Evolutionary conservation across 2,113 vertebrate species (phyloP).

Genomic region (Oceanodroma tethys): DNA sequence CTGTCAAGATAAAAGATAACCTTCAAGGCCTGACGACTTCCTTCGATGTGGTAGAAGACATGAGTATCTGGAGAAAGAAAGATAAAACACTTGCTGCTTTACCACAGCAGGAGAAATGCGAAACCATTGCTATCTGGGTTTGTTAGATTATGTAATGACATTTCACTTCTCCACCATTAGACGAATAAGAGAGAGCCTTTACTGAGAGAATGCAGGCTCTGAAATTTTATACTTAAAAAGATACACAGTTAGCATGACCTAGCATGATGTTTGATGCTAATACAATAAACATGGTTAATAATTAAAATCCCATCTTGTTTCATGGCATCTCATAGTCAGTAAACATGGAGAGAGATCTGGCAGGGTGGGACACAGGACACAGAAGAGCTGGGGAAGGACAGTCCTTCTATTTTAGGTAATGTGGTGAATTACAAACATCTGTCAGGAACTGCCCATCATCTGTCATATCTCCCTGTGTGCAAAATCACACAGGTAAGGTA

Average conservation of each 20-base stretch:
- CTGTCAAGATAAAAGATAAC: conserved; percentile 91
- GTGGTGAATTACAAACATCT: not conserved
- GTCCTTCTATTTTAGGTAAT: not conserved
- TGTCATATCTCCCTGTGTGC: not conserved
- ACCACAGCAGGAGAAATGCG: not conserved
- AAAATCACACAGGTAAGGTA: not conserved
- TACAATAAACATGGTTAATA: not conserved
- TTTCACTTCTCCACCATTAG: not conserved
- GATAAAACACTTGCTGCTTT: conserved; percentile 14
- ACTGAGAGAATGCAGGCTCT: not conserved
- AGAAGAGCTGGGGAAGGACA: not conserved
- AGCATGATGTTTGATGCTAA: not conserved
- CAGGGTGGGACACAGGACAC: not conserved
- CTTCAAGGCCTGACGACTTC: conserved; percentile 91
- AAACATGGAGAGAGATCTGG: not conserved
- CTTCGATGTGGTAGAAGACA: conserved; percentile 92
- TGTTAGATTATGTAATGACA: not conserved
- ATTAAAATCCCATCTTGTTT: not conserved
- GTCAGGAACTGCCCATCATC: not conserved
- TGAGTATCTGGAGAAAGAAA: conserved; percentile 81
- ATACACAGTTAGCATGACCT: not conserved
- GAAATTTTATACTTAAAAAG: not conserved
- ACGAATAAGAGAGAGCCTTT: not conserved
- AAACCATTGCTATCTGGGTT: not conserved
- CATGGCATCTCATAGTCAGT: not conserved